Percentiles rank a stretch among this genome's conserved stretches.
Conservation (phyloP, 2,888 invertebrate species). For the Formica aserva region DNA sequence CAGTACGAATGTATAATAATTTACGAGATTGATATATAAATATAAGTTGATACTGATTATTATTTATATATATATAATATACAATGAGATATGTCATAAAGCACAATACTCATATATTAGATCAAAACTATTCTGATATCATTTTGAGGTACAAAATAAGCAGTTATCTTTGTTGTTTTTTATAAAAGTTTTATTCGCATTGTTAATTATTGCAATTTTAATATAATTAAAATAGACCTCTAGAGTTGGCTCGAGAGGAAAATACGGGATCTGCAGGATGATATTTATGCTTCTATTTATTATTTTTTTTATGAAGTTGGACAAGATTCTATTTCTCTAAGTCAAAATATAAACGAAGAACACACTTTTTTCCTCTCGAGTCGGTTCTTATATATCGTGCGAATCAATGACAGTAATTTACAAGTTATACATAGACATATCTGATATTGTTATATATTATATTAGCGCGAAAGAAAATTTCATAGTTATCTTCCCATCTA, state of each 20-base stretch:
- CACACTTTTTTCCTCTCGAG: background rate
- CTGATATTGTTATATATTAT: conserved; percentile 30
- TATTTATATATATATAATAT: background rate
- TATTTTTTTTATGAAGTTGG: background rate
- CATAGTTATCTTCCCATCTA: conserved; percentile 27
- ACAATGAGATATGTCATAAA: background rate
- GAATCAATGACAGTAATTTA: background rate
- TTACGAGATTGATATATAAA: background rate
- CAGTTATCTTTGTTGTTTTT: background rate
- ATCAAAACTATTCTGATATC: conserved; percentile 16
- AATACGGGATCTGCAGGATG: background rate
- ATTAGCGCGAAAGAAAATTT: background rate
- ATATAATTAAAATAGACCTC: background rate
- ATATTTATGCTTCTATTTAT: conserved; percentile 20
- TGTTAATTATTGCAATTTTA: background rate
- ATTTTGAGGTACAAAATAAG: background rate
- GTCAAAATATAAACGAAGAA: background rate
- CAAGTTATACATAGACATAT: background rate
- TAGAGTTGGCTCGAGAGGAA: background rate
- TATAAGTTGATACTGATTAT: background rate
- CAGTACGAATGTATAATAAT: background rate
- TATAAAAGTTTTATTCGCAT: background rate
- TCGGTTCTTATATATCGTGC: background rate
- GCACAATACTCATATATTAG: background rate
- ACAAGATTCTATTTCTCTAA: background rate